Evolutionary conservation across 2,797 vertebrate species (phyloP).

Genomic region (Melopsittacus undulatus): DNA sequence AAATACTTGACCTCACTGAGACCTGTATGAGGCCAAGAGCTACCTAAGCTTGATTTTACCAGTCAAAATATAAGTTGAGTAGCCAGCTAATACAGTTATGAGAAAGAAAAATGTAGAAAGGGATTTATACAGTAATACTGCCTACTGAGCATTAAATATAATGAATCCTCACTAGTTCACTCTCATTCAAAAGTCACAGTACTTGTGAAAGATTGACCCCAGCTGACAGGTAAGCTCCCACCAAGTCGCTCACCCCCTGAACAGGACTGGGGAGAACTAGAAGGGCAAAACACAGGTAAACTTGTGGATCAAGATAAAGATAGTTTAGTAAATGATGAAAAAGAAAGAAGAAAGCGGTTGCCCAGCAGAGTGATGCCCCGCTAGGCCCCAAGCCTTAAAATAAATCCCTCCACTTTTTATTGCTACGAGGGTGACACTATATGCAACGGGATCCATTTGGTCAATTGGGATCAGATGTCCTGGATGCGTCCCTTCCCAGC

Average conservation of each 20-base stretch:
- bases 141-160: neutral
- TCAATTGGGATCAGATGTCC: neutral
- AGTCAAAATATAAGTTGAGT: neutral
- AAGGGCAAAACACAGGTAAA: neutral
- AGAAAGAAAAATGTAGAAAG: neutral
- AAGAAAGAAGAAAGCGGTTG: neutral
- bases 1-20: neutral
- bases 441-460: neutral
- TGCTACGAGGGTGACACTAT: neutral
- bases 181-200: neutral
- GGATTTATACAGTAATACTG: neutral
- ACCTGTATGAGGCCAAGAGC: neutral
- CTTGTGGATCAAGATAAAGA: neutral
- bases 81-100: neutral
- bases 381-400: neutral
- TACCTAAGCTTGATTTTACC: neutral
- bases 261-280: accelerated
- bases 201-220: neutral
- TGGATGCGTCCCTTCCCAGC: neutral
- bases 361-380: accelerated
- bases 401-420: neutral
- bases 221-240: neutral
- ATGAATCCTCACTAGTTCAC: neutral
- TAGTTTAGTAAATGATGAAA: neutral
- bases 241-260: too few relatives aligned